Percentiles rank a stretch among this genome's conserved stretches.
Evolutionary conservation across 2,113 vertebrate species (phyloP).

Genomic region (Chionis minor): DNA sequence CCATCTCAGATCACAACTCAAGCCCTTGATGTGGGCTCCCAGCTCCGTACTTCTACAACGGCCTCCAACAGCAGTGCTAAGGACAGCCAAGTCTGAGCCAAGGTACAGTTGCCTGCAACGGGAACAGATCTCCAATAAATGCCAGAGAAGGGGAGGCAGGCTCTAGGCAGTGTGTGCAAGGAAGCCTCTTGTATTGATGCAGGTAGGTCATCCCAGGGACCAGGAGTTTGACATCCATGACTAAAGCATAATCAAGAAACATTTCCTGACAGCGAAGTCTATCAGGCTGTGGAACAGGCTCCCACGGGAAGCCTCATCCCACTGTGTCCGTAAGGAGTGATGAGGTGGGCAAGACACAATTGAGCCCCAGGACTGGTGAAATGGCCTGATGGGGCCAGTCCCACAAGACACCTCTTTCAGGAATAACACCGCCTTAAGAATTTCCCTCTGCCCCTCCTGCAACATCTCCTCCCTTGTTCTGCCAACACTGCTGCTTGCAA

Average conservation of each 20-base stretch:
- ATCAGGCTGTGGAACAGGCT: neutral
- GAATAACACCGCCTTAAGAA: neutral
- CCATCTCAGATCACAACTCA: neutral
- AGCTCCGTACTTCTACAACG: neutral
- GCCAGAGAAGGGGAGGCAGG: neutral
- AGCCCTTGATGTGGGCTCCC: neutral
- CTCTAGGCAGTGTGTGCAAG: neutral
- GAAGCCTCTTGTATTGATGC: neutral
- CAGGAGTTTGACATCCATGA: neutral
- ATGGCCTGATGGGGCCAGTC: neutral
- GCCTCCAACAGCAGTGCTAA: neutral
- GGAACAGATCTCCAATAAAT: neutral
- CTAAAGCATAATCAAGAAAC: constrained; percentile 25
- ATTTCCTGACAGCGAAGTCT: constrained; percentile 26
- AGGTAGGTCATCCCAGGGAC: neutral
- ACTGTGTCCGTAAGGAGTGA: neutral
- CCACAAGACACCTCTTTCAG: neutral
- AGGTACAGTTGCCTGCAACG: neutral
- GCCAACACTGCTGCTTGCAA: neutral
- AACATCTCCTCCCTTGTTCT: neutral
- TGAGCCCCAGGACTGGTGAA: neutral
- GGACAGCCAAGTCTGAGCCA: neutral
- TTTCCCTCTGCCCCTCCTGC: neutral
- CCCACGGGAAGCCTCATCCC: neutral
- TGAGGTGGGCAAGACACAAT: neutral